Evolutionary conservation across 2,113 vertebrate species (phyloP), one percentile per base, ranked within the genome.

Genomic region (Lota lota): DNA sequence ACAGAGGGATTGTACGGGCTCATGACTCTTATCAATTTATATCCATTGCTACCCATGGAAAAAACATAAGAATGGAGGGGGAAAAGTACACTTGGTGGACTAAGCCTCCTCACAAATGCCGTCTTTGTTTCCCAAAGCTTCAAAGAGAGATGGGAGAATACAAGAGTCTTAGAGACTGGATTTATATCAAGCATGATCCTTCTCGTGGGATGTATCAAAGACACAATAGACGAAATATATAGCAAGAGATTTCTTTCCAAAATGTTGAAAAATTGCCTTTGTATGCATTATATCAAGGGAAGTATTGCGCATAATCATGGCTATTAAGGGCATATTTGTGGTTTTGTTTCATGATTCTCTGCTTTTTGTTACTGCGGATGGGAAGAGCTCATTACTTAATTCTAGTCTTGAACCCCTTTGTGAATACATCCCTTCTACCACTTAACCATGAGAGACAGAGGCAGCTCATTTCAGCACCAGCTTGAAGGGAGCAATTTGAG

Each of bases 401-500:
- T 10, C 65, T 69, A 40, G 33, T 74, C 2, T 1, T 20, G 75
- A 65, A 68, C 51, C 47, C 72, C 62, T 66, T 70, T 71, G 81
- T 78, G 3, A 36, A 61, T 71, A 65, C 58, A 73, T 54, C 57
- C 80, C 76, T 68, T 72, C 74, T 47, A 63, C 63, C 73, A 65
- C 61, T 64, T 57, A 59, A 61, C 59, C 22, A 56, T 66, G n/a
- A 15, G 63, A 64, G 21, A 69, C 66, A 20, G 80, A 81, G 65
- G 22, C 54, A 18, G 68, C 70, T 80, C 68, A 67, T 86, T 82
- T 83, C 70, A 84, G 72, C 72, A 80, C 50, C 22, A 47, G 40
- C 40, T 47, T 47, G 40, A 47, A 14, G 12, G 12, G 40, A 8
- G 40, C 40, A 47, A 47, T 47, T 47, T 47, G 40, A 47, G 40